These are phyloP conservation scores for Coremacera marginata DNA, from an alignment of 2,888 invertebrate genomes.

Conservation along the genomic window DNA sequence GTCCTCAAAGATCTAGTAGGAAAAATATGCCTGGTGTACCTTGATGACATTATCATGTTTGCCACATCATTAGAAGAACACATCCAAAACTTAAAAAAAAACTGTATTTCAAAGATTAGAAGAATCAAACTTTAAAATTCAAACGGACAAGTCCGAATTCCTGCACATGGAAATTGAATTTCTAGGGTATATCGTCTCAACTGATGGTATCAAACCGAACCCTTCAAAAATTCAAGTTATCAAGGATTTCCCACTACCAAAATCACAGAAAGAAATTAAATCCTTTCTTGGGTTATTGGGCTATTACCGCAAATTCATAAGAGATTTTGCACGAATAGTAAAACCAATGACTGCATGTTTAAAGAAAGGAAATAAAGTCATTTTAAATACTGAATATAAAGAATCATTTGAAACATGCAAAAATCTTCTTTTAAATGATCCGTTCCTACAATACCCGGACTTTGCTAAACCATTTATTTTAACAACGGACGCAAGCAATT, in stretches of 20 bases:
- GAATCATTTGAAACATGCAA: neutral
- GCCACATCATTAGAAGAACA: conserved; percentile 10
- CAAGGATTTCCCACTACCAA: conserved; percentile 38
- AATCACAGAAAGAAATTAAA: conserved; percentile 36
- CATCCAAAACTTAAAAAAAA: neutral
- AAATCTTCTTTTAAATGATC: neutral
- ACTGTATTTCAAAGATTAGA: neutral
- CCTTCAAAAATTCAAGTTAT: conserved; percentile 41
- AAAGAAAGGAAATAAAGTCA: neutral
- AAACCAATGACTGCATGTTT: neutral
- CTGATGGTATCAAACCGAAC: neutral
- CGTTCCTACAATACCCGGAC: conserved; percentile 14
- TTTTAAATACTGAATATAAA: neutral
- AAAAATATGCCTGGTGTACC: conserved; percentile 21
- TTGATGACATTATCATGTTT: conserved; percentile 17
- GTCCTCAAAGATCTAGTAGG: neutral
- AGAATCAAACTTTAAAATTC: neutral
- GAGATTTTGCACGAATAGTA: neutral
- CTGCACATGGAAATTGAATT: neutral
- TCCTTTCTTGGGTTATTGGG: neutral
- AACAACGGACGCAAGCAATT: conserved; percentile 31
- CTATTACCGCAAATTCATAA: neutral
- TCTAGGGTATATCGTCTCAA: too few relatives aligned
- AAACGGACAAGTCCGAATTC: neutral
- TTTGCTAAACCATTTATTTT: conserved; percentile 40